phyloP scores from a whole-genome alignment of 2,113 vertebrate genomes.

The Rostratula benghalensis region DNA sequence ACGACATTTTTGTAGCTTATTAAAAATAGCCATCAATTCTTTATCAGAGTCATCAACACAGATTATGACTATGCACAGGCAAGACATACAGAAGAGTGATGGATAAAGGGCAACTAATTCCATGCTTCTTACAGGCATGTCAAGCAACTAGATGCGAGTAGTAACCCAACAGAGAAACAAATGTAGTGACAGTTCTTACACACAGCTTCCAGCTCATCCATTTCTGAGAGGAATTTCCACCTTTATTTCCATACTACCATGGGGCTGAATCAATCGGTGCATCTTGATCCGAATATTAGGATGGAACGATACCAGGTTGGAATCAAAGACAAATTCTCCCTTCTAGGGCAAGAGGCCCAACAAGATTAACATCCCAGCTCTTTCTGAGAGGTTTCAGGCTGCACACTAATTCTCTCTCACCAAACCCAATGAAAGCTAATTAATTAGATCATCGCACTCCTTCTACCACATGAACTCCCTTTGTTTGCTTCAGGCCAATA shows the following conservation, averaged over 20 bases:
- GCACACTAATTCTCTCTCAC: neutral
- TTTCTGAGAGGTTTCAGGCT: neutral
- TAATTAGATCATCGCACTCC: slow-evolving; percentile 39
- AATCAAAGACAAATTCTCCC: neutral
- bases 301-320: neutral
- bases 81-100: neutral
- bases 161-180: neutral
- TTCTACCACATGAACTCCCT: neutral
- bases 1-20: neutral
- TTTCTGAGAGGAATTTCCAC: neutral
- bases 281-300: neutral
- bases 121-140: neutral
- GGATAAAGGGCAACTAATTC: neutral
- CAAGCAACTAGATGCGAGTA: neutral
- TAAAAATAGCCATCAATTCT: neutral
- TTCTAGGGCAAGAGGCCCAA: neutral
- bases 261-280: neutral
- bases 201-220: neutral
- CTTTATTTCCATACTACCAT: neutral
- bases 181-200: neutral
- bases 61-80: neutral
- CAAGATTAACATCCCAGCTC: neutral
- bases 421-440: neutral
- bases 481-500: slow-evolving; percentile 35
- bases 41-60: neutral